phyloP scores from a whole-genome alignment of 2,113 vertebrate species.

The Panthera leo region DNA sequence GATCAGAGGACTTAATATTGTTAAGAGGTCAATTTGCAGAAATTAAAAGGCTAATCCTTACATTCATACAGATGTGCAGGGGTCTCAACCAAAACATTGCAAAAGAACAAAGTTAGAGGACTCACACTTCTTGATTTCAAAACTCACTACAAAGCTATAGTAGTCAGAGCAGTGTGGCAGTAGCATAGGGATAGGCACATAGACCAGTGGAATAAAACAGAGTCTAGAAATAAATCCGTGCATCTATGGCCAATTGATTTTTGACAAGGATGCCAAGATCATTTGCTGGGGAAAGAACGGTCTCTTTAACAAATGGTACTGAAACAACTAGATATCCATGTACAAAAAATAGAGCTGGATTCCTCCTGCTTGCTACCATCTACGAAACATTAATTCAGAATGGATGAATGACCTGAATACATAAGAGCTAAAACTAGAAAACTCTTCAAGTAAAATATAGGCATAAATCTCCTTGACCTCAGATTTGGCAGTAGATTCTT shows the following conservation, averaged over 20 bases:
- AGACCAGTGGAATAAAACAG: background rate
- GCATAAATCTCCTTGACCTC: background rate
- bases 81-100: background rate
- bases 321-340: background rate
- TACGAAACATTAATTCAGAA: background rate
- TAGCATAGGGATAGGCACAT: background rate
- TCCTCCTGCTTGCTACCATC: background rate
- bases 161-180: background rate
- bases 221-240: background rate
- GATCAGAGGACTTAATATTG: background rate
- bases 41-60: background rate
- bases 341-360: background rate
- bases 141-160: background rate
- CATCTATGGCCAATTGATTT: background rate
- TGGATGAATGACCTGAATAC: background rate
- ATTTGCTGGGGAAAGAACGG: background rate
- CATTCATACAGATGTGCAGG: background rate
- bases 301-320: background rate
- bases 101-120: background rate
- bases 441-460: background rate
- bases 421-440: background rate
- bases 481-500: background rate
- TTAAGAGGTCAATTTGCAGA: background rate
- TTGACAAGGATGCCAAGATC: background rate
- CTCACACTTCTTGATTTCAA: background rate